Conservation (phyloP, 1,140 invertebrate species). For the Stegodyphus dumicola region DNA sequence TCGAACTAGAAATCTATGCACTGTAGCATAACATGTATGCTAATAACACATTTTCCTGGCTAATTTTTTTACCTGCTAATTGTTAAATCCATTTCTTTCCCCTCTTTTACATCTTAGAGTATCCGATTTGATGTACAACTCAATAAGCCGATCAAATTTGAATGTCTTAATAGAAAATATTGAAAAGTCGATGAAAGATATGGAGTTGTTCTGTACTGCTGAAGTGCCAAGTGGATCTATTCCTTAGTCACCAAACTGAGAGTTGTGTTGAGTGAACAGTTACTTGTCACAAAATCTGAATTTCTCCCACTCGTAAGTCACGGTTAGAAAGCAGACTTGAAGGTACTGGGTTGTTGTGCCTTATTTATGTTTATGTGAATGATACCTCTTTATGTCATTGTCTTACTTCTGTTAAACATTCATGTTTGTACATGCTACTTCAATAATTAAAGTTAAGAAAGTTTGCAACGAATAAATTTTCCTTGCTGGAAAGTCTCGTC, state of each 20-base stretch:
- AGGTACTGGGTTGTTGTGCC: slow-evolving; percentile 57
- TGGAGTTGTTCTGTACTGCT: slow-evolving; percentile 47
- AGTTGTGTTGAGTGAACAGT: slow-evolving; percentile 56
- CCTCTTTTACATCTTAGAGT: slow-evolving; percentile 29
- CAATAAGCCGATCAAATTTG: slow-evolving; percentile 57
- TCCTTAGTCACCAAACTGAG: slow-evolving; percentile 46
- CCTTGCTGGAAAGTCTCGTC: slow-evolving; percentile 42
- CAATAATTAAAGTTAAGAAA: slow-evolving; percentile 56
- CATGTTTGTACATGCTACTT: slow-evolving; percentile 60
- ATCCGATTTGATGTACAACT: slow-evolving; percentile 8
- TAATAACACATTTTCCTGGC: slow-evolving; percentile 49
- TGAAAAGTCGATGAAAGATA: slow-evolving; percentile 28
- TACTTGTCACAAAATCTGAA: slow-evolving; percentile 53
- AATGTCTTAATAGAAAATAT: slow-evolving; percentile 49
- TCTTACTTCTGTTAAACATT: slow-evolving; percentile 51
- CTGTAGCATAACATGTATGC: slow-evolving; percentile 31
- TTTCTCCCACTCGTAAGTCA: slow-evolving; percentile 39
- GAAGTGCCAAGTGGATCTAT: slow-evolving; percentile 59
- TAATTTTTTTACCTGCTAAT: slow-evolving; percentile 40
- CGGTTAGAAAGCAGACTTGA: slow-evolving; percentile 51
- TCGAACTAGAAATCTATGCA: slow-evolving; percentile 44
- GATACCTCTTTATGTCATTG: slow-evolving; percentile 58
- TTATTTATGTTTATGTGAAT: slow-evolving; percentile 58
- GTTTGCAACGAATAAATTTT: slow-evolving; percentile 61
- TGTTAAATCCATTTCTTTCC: slow-evolving; percentile 24